A percentile compares a stretch with the other conserved stretches of the same genome.
Conservation (phyloP, 2,113 vertebrate genomes). For the Leuciscus idus region DNA sequence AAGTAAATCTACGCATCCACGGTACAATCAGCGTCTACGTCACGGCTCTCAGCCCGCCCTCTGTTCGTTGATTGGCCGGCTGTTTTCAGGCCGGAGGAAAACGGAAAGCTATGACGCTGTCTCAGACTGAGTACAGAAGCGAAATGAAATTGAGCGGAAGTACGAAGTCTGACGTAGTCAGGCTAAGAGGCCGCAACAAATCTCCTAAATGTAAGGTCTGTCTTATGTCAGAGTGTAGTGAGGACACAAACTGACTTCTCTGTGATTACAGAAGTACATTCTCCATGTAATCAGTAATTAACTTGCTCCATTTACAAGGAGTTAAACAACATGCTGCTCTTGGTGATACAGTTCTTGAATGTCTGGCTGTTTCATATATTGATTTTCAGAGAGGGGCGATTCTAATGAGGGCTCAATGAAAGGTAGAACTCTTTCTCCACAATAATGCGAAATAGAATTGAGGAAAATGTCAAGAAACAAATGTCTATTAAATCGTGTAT, state of each 20-base stretch:
- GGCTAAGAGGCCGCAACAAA: background rate
- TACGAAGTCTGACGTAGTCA: too few relatives aligned
- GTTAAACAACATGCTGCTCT: conserved; percentile 1
- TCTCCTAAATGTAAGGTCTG: background rate
- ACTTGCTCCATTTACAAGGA: background rate
- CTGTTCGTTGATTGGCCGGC: too few relatives aligned
- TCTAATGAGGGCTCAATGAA: conserved; percentile 3
- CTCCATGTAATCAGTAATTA: conserved; percentile 2
- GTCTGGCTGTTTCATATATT: background rate
- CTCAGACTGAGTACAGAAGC: too few relatives aligned
- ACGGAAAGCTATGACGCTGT: too few relatives aligned
- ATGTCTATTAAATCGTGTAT: conserved; percentile 20
- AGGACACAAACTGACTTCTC: background rate
- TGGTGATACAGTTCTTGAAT: background rate
- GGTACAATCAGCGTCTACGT: too few relatives aligned
- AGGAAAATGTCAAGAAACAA: conserved; percentile 13
- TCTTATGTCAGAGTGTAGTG: background rate
- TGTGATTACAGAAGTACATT: background rate
- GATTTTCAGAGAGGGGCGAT: background rate
- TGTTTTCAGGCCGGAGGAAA: too few relatives aligned
- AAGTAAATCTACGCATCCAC: too few relatives aligned
- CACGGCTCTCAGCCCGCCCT: too few relatives aligned
- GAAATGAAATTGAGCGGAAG: too few relatives aligned
- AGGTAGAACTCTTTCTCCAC: background rate
- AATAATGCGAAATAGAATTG: background rate